Conservation (phyloP, 53 echinoderm and acorn worm genomes). For the Echinometra lucunter region DNA sequence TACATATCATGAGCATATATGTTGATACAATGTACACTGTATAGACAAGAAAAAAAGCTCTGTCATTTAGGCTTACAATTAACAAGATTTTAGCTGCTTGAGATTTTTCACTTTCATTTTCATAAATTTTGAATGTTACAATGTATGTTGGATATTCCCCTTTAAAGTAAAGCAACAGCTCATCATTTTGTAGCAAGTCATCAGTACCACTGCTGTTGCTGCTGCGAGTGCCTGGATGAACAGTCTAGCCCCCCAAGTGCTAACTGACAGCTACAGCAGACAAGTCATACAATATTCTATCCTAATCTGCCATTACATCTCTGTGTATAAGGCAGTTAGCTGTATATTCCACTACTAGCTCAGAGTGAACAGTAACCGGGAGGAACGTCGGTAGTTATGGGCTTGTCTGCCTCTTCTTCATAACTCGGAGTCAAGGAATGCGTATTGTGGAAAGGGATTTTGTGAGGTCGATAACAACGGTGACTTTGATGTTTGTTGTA, state of each 20-base stretch:
- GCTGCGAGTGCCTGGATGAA: neutral
- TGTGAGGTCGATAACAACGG: neutral
- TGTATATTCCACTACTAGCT: neutral
- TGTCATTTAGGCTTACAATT: too few species aligned
- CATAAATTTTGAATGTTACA: too few species aligned
- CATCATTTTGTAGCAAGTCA: neutral
- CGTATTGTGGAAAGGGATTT: conserved; percentile 13
- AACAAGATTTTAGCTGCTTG: too few species aligned
- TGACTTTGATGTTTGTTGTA: neutral
- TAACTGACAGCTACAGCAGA: conserved; percentile 25
- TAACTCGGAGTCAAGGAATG: neutral
- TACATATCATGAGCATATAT: too few species aligned
- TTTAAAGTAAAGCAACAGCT: neutral
- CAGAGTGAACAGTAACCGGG: neutral
- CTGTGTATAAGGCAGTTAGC: neutral
- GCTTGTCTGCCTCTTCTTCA: neutral
- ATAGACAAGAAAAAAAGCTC: too few species aligned
- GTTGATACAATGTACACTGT: too few species aligned
- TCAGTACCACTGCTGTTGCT: neutral
- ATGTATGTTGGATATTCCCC: neutral
- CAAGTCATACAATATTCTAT: conserved; percentile 8
- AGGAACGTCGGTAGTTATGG: neutral
- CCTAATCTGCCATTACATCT: conserved; percentile 14
- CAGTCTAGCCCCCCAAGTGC: conserved; percentile 25
- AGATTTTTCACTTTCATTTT: neutral